Base-by-base conservation (phyloP, 2,113 vertebrate genomes). In the Phrynosoma platyrhinos region DNA sequence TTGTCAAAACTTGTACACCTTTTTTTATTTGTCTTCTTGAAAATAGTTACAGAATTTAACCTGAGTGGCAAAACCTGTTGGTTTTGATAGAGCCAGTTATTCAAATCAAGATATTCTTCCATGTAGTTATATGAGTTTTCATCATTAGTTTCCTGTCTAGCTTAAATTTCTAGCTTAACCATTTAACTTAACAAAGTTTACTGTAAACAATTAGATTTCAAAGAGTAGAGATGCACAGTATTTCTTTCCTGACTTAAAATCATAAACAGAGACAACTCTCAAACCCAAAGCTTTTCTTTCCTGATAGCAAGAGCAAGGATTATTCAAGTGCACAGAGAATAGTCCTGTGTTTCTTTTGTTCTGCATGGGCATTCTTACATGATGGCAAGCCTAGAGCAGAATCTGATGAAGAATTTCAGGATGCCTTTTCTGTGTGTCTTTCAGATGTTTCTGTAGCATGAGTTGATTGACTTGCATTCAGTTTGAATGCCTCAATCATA, bases 1-100 rank as follows among this genome's bases (percentile, higher is more conserved):
- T 91, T 91, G 90, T 92, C 83, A 93, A n/a, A 83, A 1, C 4
- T n/a, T 69, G 32, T 30, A 30, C 75, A 36, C n/a, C 40, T 86
- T 78, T 82, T 86, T 83, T 77, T 36, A 36, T 36, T 36, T n/a
- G 76, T 79, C 27, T 76, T 42, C 53, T 79, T 79, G 62, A 42
- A 76, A 36, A 9, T 25, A n/a, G 62, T 25, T 47, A 68, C 30
- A 53, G 53, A 78, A 84, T 90, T 42, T 14, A 21, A 42, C 9
- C 71, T 72, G 71, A 87, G 91, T 90, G 76, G 25, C 42, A 47
- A 91, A 76, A 68, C 62, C 42, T 62, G 85, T 89, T 83, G 30
- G 55, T 64, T 53, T 47, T 6, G 47, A 7, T 2, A 47, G 47
- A 47, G 58, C 55, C 27, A 68, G 30, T 75, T 68, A 72, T 92